Evolutionary conservation across 2,113 vertebrate species (phyloP).

Genomic region (Crypturellus undulatus): DNA sequence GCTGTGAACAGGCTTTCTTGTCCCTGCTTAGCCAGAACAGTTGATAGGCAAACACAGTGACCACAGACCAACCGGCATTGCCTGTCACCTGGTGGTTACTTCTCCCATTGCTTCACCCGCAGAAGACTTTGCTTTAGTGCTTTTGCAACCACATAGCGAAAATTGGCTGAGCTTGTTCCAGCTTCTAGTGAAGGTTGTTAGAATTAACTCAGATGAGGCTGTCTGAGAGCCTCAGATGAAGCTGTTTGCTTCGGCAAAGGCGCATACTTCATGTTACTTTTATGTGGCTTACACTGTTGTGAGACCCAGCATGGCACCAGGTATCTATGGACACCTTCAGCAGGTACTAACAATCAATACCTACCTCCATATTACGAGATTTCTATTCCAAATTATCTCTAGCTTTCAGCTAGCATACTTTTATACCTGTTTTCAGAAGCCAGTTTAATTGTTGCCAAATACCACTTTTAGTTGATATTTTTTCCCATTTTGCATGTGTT

Average conservation of each 20-base stretch:
- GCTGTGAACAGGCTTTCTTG: background rate
- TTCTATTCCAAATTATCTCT: background rate
- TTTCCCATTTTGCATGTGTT: background rate
- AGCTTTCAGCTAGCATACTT: background rate
- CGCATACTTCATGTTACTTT: background rate
- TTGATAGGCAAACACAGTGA: no score
- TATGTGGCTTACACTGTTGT: background rate
- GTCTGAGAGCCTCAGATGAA: background rate
- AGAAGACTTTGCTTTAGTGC: background rate
- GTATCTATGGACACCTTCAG: background rate
- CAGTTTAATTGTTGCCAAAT: background rate
- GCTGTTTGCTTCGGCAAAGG: background rate
- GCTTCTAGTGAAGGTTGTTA: background rate
- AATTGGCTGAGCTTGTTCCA: background rate
- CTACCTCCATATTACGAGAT: fast-evolving
- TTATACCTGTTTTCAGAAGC: background rate
- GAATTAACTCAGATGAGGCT: background rate
- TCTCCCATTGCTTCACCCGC: background rate
- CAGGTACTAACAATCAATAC: background rate
- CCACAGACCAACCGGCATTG: background rate
- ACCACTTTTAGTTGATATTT: background rate
- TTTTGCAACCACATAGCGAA: background rate
- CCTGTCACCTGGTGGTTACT: background rate
- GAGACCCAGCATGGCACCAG: fast-evolving
- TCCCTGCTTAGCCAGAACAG: background rate